phyloP scores from a whole-genome alignment of 2,797 vertebrate species.

The Lates japonicus region DNA sequence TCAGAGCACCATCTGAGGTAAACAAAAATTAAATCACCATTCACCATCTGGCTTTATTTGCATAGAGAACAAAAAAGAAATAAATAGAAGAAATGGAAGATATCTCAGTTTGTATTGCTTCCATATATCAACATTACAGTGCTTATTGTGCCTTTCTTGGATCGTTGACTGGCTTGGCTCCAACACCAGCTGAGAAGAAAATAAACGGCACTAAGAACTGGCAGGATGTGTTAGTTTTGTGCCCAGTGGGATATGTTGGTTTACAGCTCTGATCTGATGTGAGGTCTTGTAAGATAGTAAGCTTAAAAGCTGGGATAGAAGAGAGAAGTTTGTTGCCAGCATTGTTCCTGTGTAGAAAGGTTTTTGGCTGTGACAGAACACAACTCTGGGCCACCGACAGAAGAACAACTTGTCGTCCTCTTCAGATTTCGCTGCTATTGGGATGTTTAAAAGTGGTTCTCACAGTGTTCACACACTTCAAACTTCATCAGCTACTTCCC shows the following conservation, averaged over 20 bases:
- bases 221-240: conserved; percentile 5
- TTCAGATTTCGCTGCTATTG: neutral
- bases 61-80: conserved; percentile 27
- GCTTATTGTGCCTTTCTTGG: neutral
- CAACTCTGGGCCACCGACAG: neutral
- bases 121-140: conserved; percentile 20
- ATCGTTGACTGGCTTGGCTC: conserved; percentile 15
- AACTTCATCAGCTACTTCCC: too few species aligned
- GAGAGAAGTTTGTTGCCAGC: neutral
- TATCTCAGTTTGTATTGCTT: neutral
- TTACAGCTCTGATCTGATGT: conserved; percentile 11
- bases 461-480: neutral
- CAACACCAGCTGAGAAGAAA: conserved; percentile 21
- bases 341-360: neutral
- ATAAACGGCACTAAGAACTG: conserved; percentile 9
- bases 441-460: neutral
- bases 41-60: conserved; percentile 39
- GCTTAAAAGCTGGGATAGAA: neutral
- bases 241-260: conserved; percentile 4
- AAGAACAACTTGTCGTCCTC: neutral
- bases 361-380: neutral
- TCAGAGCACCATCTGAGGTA: conserved; percentile 18
- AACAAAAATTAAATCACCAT: conserved; percentile 39
- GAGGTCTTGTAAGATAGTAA: neutral
- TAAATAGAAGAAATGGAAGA: conserved; percentile 13